Evolutionary conservation across 2,797 vertebrate genomes (phyloP), one percentile per base, ranked within the genome.

Genomic region (Emydoidea blandingii): DNA sequence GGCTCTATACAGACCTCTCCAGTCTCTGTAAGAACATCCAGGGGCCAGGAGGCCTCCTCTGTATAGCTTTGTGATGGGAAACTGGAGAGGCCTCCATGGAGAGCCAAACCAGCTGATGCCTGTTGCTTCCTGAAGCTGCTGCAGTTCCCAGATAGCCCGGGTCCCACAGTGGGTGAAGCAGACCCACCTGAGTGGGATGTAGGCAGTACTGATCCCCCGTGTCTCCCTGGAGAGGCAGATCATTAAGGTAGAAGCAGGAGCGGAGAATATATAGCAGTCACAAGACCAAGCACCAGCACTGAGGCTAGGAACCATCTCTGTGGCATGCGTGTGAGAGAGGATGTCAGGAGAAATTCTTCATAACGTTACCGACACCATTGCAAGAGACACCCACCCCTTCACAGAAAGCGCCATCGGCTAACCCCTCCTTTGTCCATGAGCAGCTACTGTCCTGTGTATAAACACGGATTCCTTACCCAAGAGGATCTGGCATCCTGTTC

Each of bases 281-380:
- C 9, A 14, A n/a, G 79, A 25, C 1, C 2, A 44, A 27, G 80
- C 41, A 41, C 4, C 10, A 37, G 76, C 0, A 0, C 59, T 14
- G 72, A 68, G 37, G 23, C 27, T 21, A 34, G 76, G 27, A 37
- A 65, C n/a, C n/a, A 72, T 37, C 8, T 12, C n/a, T 72, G 10
- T 11, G 18, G n/a, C 18, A 11, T 37, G 2, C 68, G 9, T 15
- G 10, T 12, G 37, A 0, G 0, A 1, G 29, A 19, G 8, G 5
- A 23, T 4, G 81, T 25, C 44, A 19, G 12, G 19, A 23, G 50
- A 23, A 49, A 53, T 9, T 3, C 27, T 47, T 81, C 5, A 44
- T 88, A 27, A 14, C 4, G 41, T 47, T 47, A 16, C 12, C 3
- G 23, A 47, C 41, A 47, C 41, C 44, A 47, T 14, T 74, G 21